Base-by-base conservation (phyloP, 2,797 vertebrate species). In the Triplophysa bombifrons region DNA sequence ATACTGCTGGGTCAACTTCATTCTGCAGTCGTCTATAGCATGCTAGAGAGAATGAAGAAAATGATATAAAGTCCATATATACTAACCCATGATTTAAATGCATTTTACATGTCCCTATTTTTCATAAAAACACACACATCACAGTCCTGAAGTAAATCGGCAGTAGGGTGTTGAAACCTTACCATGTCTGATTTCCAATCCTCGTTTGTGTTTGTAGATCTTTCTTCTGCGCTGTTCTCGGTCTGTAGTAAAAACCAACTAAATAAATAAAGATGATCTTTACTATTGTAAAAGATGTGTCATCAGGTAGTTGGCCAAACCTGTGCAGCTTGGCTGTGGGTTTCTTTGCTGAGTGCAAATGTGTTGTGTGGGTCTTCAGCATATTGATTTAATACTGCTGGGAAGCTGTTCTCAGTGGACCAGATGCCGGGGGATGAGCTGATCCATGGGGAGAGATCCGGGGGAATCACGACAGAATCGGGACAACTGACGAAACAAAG, bases 131-230 rank as follows among this genome's bases (percentile, higher is more conserved):
- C 41, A 41, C 38, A 41, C 38, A 41, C 38, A 41, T 9, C 41
- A 2, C 41, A 46, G 44, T 10, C 44, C 1, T 51, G 4, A 51
- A 19, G 4, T 16, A 48, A 48, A 48, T 48, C 46, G 1, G 13
- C 13, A 48, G 13, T 14, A 16, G 46, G 46, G 46, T 16, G 3
- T 48, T 3, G 12, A 13, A 16, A 51, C 6, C 34, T 64, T 79
- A 87, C 86, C 80, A 84, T 80, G 4, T 71, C 41, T 10, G 73
- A 58, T 17, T 85, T 66, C 84, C 84, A 87, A 27, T 83, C 72
- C 8, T 84, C 79, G 3, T 83, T 50, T 0, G 86, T 86, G 79
- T 81, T 85, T n/a, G 74, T 56, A 12, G 51, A 51, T 25, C 60
- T 80, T 9, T 85, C 84, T 4, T 70, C 68, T 12, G 53, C 82